phyloP scores from a whole-genome alignment of 23 tunicate species.

The Ciona savignyi region DNA sequence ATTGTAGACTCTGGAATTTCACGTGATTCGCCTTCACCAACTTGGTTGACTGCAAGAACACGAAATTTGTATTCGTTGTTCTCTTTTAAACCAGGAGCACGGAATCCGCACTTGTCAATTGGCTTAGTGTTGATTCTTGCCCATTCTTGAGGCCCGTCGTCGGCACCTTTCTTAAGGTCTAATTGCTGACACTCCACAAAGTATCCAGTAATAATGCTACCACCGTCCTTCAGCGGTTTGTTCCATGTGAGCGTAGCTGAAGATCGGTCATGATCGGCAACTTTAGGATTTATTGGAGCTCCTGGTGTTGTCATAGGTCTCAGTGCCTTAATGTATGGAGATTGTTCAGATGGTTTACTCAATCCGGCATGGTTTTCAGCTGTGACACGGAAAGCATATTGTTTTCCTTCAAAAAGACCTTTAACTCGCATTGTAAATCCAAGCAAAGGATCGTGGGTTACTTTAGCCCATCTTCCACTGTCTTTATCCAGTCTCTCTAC shows the following conservation, averaged over 20 bases:
- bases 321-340: slow-evolving; percentile 35
- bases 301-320: too few species aligned
- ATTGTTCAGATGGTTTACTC: slow-evolving; percentile 18
- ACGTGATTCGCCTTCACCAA: slow-evolving; percentile 66
- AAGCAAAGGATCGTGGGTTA: too few species aligned
- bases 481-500: too few species aligned
- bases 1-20: slow-evolving; percentile 32
- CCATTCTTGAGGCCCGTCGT: slow-evolving; percentile 89
- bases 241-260: slow-evolving; percentile 66
- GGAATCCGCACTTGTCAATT: slow-evolving; percentile 16
- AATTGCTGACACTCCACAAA: slow-evolving; percentile 42
- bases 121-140: slow-evolving; percentile 36
- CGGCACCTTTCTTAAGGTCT: slow-evolving; percentile 25
- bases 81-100: slow-evolving; percentile 54
- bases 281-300: too few species aligned
- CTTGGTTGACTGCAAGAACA: slow-evolving; percentile 77
- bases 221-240: slow-evolving; percentile 67
- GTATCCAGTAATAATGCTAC: slow-evolving; percentile 68
- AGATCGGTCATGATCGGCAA: too few species aligned
- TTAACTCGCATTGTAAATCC: slow-evolving; percentile 57
- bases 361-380: slow-evolving; percentile 55
- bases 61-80: slow-evolving; percentile 63
- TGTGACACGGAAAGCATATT: too few species aligned
- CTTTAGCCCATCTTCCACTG: too few species aligned
- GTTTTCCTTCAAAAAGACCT: slow-evolving; percentile 66